Conservation (phyloP, 2,113 vertebrate species). For the Danio rerio region GRCz12tu NC_133194.1:49635001-49635500, state of each 20-base stretch:
- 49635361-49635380: slow-evolving; percentile 8
- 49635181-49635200: slow-evolving; percentile 10
- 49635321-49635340: slow-evolving; percentile 12
- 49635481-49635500: too few species aligned
- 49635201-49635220: slow-evolving; percentile 23
- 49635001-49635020: too few species aligned
- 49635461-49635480: slow-evolving; percentile 40
- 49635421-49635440: slow-evolving; percentile 62
- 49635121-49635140: neutral
- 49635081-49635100: too few species aligned
- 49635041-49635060: too few species aligned
- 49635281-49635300: slow-evolving; percentile 53
- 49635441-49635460: slow-evolving; percentile 67
- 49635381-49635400: slow-evolving; percentile 36
- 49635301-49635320: slow-evolving; percentile 47
- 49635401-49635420: slow-evolving; percentile 49
- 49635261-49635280: neutral
- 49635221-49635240: neutral
- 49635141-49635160: neutral
- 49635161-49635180: slow-evolving; percentile 6
- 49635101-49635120: too few species aligned
- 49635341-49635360: neutral
- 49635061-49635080: too few species aligned
- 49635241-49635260: neutral
- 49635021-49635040: too few species aligned